These are phyloP conservation scores for Eilema sororculum DNA, from an alignment of 2,888 invertebrate species.

Conservation along the genomic window DNA sequence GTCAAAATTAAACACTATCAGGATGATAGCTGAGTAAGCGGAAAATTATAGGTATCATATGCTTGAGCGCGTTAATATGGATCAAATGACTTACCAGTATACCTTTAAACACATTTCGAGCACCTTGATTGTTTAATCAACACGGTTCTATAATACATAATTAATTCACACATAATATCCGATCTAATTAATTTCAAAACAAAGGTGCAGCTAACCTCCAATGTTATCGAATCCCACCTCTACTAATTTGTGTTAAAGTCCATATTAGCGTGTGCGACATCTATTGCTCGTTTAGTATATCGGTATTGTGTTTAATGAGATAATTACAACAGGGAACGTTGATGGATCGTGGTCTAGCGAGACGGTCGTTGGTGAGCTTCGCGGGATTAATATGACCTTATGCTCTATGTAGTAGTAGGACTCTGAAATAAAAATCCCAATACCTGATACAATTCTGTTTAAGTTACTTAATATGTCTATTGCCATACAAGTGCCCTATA, in stretches of 20 bases:
- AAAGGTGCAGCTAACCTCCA: constrained; percentile 3
- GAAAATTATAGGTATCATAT: constrained; percentile 2
- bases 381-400: constrained; percentile 22
- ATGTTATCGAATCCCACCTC: not conserved
- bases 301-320: constrained; percentile 38
- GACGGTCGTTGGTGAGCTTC: constrained; percentile 33
- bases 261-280: constrained; percentile 28
- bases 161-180: not conserved
- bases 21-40: not conserved
- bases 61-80: not conserved
- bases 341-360: constrained; percentile 45
- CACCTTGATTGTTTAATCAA: not conserved
- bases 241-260: constrained; percentile 13
- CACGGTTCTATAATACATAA: not conserved
- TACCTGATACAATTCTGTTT: not conserved
- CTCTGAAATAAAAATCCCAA: not conserved
- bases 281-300: constrained; percentile 28
- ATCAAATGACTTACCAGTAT: not conserved
- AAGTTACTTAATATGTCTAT: not conserved
- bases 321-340: constrained; percentile 40
- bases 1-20: not conserved
- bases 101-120: not conserved
- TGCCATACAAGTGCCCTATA: too few relatives aligned
- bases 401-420: not conserved
- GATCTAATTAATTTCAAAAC: constrained; percentile 6